Conservation (phyloP, 1,140 invertebrate genomes). For the Palaemon carinicauda region DNA sequence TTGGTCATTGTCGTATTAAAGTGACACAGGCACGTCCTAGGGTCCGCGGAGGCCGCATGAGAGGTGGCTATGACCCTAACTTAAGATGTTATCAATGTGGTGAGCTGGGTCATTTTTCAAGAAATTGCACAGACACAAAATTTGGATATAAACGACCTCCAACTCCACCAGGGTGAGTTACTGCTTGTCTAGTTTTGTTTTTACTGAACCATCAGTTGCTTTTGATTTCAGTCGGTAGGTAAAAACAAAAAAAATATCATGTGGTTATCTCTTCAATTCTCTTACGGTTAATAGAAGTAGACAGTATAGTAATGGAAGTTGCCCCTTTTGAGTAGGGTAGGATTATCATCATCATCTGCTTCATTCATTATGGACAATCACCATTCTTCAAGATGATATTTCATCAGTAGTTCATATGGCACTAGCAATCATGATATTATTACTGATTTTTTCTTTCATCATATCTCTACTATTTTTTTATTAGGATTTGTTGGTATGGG, state of each 20-base stretch:
- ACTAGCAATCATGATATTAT: neutral
- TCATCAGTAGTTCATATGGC: neutral
- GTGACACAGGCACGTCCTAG: slow-evolving; percentile 66
- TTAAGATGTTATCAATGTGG: slow-evolving; percentile 75
- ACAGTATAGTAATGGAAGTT: too few species aligned
- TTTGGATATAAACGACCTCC: slow-evolving; percentile 63
- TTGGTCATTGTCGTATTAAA: slow-evolving; percentile 64
- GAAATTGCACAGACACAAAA: slow-evolving; percentile 70
- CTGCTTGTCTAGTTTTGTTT: neutral
- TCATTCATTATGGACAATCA: too few species aligned
- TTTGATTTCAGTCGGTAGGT: slow-evolving; percentile 38
- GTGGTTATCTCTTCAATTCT: slow-evolving; percentile 29
- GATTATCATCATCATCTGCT: too few species aligned
- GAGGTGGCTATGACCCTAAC: slow-evolving; percentile 68
- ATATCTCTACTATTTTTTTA: too few species aligned
- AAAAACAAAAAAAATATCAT: slow-evolving; percentile 16
- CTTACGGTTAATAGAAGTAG: neutral
- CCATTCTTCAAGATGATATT: too few species aligned
- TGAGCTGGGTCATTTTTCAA: slow-evolving; percentile 73
- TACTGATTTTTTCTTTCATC: neutral
- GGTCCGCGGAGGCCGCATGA: slow-evolving; percentile 64
- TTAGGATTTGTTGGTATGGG: too few species aligned
- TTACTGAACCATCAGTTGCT: slow-evolving; percentile 11
- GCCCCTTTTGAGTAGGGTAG: too few species aligned
- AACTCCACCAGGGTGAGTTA: slow-evolving; percentile 59